Evolutionary conservation across 2,113 vertebrate species (phyloP), one percentile per base, ranked within the genome.

Genomic region (Aldabrachelys gigantea): DNA sequence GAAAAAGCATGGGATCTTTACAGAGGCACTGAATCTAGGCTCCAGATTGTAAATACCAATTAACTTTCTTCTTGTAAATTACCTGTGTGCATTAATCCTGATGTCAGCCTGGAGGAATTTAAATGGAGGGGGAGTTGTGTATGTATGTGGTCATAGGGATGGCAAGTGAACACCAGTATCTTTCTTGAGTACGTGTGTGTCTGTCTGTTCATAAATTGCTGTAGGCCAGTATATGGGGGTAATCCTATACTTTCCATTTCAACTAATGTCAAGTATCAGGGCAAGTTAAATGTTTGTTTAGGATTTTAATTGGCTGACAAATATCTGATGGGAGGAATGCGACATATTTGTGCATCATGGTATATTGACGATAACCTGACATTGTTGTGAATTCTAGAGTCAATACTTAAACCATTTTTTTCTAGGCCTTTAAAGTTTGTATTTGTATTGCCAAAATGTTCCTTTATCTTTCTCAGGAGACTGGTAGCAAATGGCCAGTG

Each of bases 371-470:
- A 89, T 94, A 80, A 91, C 96, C 91, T 93, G 59, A 88, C 41
- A 59, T 69, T 88, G 93, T 93, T n/a, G 90, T 93, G 93, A 89
- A 89, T 88, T 88, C 75, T 92, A 86, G 82, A 94, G 82, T 80
- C 59, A 72, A 10, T 38, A 38, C 65, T 72, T 72, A 22, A 10
- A 72, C 19, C 9, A 11, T n/a, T 38, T 72, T 62, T 38, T 72
- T 72, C 65, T 47, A 24, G 5, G 88, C 89, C 85, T 88, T 85
- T 16, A 62, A 84, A 59, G n/a, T 97, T 96, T 94, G 91, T 91
- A 93, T 97, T 96, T 96, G 59, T 91, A 25, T 96, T 97, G 95
- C 96, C 96, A 96, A 89, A 95, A 94, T 83, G 93, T 97, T 95
- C 62, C 91, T 97, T 89, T 83, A 90, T 95, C 88, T 84, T 84